Conservation (phyloP, 2,113 vertebrate species). For the Paracanthobrama guichenoti region DNA sequence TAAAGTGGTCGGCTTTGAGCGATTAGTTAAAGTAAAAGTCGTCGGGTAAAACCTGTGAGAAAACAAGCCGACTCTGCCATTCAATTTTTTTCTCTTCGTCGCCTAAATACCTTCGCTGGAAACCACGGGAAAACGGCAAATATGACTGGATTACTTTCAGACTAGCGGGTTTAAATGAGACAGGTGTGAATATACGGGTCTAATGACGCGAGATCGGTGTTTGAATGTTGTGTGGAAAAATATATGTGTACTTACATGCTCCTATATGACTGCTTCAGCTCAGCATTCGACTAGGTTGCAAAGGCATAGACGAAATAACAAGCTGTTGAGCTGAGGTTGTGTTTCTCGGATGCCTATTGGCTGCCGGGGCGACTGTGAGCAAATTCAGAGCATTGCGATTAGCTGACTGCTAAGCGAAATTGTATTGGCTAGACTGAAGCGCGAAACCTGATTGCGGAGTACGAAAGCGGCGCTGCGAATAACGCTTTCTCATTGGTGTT, state of each 20-base stretch:
- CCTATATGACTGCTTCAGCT: conserved; percentile 64
- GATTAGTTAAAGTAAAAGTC: conserved; percentile 14
- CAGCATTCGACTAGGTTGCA: conserved; percentile 74
- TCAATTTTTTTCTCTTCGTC: conserved; percentile 66
- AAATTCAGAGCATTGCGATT: conserved; percentile 60
- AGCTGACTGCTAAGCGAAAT: conserved; percentile 56
- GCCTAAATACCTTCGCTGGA: conserved; percentile 51
- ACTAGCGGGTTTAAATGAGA: not conserved
- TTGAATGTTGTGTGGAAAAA: conserved; percentile 47
- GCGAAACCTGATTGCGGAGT: conserved; percentile 55
- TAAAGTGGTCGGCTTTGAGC: conserved; percentile 5
- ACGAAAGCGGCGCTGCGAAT: conserved; percentile 75
- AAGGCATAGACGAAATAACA: conserved; percentile 91
- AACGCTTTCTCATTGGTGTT: conserved; percentile 59
- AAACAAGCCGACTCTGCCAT: conserved; percentile 77
- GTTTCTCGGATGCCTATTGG: conserved; percentile 86
- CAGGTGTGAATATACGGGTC: not conserved
- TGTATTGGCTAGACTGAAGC: conserved; percentile 61
- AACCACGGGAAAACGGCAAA: conserved; percentile 41
- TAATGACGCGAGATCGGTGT: not conserved
- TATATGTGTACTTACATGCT: conserved; percentile 71
- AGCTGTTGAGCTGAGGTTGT: conserved; percentile 91
- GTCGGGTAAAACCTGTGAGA: conserved; percentile 46
- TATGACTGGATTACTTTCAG: conserved; percentile 32
- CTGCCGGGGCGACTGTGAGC: conserved; percentile 54